Base-by-base conservation (phyloP, 2,113 vertebrate genomes). In the Vicugna pacos region DNA sequence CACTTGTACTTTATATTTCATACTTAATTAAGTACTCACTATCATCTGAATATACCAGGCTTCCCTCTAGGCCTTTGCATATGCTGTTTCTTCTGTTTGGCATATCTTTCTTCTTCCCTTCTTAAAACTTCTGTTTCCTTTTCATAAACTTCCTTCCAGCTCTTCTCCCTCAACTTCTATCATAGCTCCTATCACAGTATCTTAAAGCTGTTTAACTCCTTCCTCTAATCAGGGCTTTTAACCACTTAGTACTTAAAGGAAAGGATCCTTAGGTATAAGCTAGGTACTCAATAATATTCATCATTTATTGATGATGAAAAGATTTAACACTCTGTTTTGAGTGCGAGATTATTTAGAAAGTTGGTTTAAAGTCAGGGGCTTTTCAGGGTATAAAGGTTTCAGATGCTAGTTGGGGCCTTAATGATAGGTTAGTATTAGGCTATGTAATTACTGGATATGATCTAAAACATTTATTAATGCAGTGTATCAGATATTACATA, bases 391-490 rank as follows among this genome's bases (percentile, higher is more conserved):
- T 87, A 87, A 94, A 80, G 26, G 1, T 95, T 95, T 95, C 30
- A 93, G 69, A 75, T 73, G 35, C 42, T 73, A 42, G 16, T 52
- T 65, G 67, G 64, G 62, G 4, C 62, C 77, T 97, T 92, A 83
- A 38, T 93, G 89, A n/a, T 60, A 64, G 32, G 6, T 32, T 87
- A 93, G 6, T 32, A 13, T 76, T 86, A 82, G 52, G 24, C 14
- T 89, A 17, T 92, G 10, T 77, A 84, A 35, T 76, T 87, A 52
- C 35, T 58, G 3, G 76, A 48, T 52, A 14, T 77, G 48, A 19
- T 42, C 96, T 94, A 95, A 86, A 96, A 50, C 9, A 56, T 73
- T 79, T 91, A 87, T 64, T 95, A 89, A 54, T 96, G 38, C 8
- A 89, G 0, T 82, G 1, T 97, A 32, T 58, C 30, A 94, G 22